These are phyloP conservation scores for Nothobranchius furzeri DNA, from an alignment of 2,113 vertebrate genomes.

Conservation along the genomic window DNA sequence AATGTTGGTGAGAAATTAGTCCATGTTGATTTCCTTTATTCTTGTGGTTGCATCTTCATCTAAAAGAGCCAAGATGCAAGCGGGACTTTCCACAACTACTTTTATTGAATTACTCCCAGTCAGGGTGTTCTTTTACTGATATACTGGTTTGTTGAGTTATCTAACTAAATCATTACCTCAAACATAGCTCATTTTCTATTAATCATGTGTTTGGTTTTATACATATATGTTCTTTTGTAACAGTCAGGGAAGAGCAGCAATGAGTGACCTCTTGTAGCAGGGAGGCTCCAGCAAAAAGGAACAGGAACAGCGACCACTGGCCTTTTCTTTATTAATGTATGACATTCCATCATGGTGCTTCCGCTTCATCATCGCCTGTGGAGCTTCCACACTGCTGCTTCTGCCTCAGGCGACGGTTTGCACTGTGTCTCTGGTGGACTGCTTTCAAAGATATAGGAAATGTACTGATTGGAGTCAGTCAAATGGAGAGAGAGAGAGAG, in stretches of 20 bases:
- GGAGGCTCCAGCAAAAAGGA: neutral
- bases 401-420: constrained; percentile 7
- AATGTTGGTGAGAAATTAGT: no score
- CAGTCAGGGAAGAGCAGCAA: neutral
- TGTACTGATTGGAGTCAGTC: constrained; percentile 1
- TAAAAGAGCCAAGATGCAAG: no score
- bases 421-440: neutral
- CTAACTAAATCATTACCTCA: no score
- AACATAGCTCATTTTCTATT: no score
- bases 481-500: neutral
- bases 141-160: no score
- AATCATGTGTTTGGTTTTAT: neutral
- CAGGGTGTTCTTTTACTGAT: no score
- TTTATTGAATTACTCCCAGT: no score
- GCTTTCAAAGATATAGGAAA: constrained; percentile 2
- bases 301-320: neutral
- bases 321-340: neutral
- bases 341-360: neutral
- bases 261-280: neutral
- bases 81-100: no score
- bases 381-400: neutral
- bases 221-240: neutral
- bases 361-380: constrained; percentile 3
- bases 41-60: no score
- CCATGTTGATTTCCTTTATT: no score